Evolutionary conservation across 1,140 invertebrate species (phyloP), one percentile per base, ranked within the genome.

Genomic region (Dreissena rostriformis): DNA sequence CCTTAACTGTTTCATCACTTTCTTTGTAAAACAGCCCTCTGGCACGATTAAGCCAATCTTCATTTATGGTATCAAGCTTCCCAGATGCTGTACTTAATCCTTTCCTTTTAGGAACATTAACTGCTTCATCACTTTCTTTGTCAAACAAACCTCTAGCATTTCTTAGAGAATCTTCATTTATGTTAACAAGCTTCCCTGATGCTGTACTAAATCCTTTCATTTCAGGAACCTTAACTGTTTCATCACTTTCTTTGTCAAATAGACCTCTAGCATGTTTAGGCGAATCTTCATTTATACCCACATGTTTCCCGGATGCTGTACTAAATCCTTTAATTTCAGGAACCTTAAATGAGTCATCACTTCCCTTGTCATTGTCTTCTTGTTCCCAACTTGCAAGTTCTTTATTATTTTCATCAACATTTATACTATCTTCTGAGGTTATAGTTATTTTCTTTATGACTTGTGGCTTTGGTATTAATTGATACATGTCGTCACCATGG

Each of bases 231-330:
- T 68, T 29, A 2, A 17, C 29, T 15, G 4, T 11, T 22, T 68
- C 66, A 28, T 68, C 15, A n/a, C 15, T 15, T 28, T n/a, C 66
- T 22, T 17, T n/a, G 24, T n/a, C 61, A n/a, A 63, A 63, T 11
- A 26, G 19, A 7, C 24, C 61, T n/a, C 24, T 63, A 11, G 61
- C 61, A 63, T 63, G 61, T 26, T 2, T 63, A 5, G 11, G 19
- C 7, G 61, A n/a, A 39, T 39, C 39, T 39, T 39, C 39, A 39
- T 63, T 61, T 19, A 76, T n/a, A 11, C 65, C 15, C 29, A 76
- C 73, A n/a, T 29, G 66, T 51, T 82, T 86, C 19, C 82, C 86
- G 11, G 73, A 78, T 19, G 88, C 86, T 61, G 86, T 89, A 57
- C 82, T 80, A 67, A 86, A 85, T 15, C 83, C 86, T 17, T n/a